Evolutionary conservation across 2,797 vertebrate genomes (phyloP), one percentile per base, ranked within the genome.

Genomic region (Molossus molossus): DNA sequence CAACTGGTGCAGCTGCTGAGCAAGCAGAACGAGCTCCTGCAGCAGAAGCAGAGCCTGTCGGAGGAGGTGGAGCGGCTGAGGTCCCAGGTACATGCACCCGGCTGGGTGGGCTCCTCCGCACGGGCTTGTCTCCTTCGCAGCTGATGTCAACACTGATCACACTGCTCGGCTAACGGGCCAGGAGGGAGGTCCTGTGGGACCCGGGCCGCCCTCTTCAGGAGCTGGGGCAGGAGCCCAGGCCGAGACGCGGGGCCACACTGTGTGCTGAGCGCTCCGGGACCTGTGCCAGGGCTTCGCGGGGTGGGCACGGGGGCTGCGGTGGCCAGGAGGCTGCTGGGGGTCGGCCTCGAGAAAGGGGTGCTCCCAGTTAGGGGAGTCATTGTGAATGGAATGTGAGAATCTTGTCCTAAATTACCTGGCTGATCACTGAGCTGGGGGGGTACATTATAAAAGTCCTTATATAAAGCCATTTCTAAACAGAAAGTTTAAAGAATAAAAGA

Each of bases 1-100:
- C 99, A 99, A 98, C 98, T 99, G 98, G 98, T 99, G 97, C 99
- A 99, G 98, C 97, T 99, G 95, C 99, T 99, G 97, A 98, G 98
- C 98, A 99, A 98, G 98, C 99, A 99, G 98, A 99, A 99, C 98
- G 98, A 99, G 98, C 99, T 99, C 95, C 98, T 99, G 97, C 98
- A 98, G 98, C 99, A 99, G 98, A 99, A 99, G 94, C 99, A 99
- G 98, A 97, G 97, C 88, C 99, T 99, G 85, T 97, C 97, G 0
- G 98, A 99, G 97, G 99, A 99, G 98, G 98, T 99, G 97, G 98
- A 98, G 93, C 98, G 96, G 92, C 98, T 99, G 83, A 95, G 97
- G 80, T 79, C 95, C 82, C 98, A 99, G 98, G 98, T 98, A 98
- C n/a, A 5, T 10, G 17, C 65, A 17, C 15, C 29, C 6, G 6